Conservation (phyloP, 2,797 vertebrate species). For the Myripristis murdjan region DNA sequence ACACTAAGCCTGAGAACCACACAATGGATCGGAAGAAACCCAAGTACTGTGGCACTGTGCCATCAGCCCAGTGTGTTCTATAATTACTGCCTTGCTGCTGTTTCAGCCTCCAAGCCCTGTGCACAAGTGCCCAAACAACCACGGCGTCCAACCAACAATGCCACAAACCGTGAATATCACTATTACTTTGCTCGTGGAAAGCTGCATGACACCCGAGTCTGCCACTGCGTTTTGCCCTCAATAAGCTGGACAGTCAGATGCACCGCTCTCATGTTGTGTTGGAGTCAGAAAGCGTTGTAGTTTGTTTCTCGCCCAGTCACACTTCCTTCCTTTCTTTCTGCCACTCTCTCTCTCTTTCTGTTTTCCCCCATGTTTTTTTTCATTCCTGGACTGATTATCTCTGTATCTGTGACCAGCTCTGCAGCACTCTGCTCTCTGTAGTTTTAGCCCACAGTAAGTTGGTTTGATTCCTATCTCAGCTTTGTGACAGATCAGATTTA, state of each 20-base stretch:
- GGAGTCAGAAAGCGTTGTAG: background rate
- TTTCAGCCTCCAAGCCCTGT: slow-evolving; percentile 16
- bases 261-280: slow-evolving; percentile 28
- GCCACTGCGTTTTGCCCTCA: slow-evolving; percentile 9
- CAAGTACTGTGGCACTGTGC: slow-evolving; percentile 18
- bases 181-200: background rate
- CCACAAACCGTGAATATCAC: slow-evolving; percentile 54
- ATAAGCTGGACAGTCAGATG: background rate
- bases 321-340: background rate
- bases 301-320: background rate
- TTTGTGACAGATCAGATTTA: background rate
- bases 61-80: slow-evolving; percentile 28
- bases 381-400: background rate
- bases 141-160: slow-evolving; percentile 31
- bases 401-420: background rate
- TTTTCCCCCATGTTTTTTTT: too few relatives aligned
- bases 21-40: slow-evolving; percentile 13
- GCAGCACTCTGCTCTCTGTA: slow-evolving; percentile 1
- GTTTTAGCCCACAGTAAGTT: slow-evolving; percentile 11
- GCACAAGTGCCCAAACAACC: slow-evolving; percentile 43
- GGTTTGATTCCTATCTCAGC: background rate
- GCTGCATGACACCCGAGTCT: slow-evolving; percentile 24
- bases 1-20: slow-evolving; percentile 4
- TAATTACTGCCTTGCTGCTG: slow-evolving; percentile 30
- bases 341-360: background rate